Evolutionary conservation across 1,140 invertebrate genomes (phyloP), one percentile per base, ranked within the genome.

Genomic region (Procambarus clarkii): DNA sequence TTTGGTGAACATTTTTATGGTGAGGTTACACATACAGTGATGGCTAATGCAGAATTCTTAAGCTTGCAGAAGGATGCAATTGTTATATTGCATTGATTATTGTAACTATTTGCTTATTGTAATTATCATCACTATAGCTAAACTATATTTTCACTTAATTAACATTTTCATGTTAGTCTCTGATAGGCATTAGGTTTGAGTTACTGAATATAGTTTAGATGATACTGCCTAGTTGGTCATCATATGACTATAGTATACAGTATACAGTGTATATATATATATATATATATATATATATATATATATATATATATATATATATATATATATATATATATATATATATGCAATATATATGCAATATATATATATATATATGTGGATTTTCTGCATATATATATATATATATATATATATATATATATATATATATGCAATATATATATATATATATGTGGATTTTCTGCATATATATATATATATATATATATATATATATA

Each of bases 41-140:
- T 71, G 69, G 80, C 81, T 88, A 54, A 15, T 80, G 77, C 78
- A 58, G 46, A 76, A 69, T 89, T 82, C 45, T 76, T 91, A 79
- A 54, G 76, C 71, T 91, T 69, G 76, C 79, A 91, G 82, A 91
- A 90, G 71, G 86, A 91, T 79, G 89, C 89, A 91, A 79, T 82
- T 91, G 89, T 91, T 91, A 91, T 71, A 91, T 44, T 69, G 89
- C 89, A 91, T 86, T 85, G 64, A 85, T 85, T 85, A 85, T 78
- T 91, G 89, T 85, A 91, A 91, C 83, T 91, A 86, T 85, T 82
- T 85, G 89, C 89, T 86, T 91, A 54, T 85, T 91, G 82, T 91
- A 85, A 91, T 91, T 91, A 91, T 80, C 88, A 91, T 91, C 89
- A 91, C 89, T 91, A 82, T 91, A 91, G 81, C 88, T 46, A 90